Percentiles rank a stretch among this genome's conserved stretches.
phyloP scores from a whole-genome alignment of 2,797 vertebrate species.

The Dendrocincla fuliginosa region DNA sequence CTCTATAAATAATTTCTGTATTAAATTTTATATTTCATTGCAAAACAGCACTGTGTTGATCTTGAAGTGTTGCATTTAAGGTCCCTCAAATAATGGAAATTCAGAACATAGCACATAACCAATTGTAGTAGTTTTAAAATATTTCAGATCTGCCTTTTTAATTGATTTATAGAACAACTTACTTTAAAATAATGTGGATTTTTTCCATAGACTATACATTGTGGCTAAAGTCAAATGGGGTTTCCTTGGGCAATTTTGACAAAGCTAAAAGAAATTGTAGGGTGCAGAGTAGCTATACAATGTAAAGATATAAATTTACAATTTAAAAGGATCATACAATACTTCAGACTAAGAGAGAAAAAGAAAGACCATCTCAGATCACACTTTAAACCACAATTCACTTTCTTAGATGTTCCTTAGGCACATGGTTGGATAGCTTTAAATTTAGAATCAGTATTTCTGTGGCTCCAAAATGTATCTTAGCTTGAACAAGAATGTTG shows the following conservation, averaged over 20 bases:
- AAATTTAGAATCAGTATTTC: conserved; percentile 37
- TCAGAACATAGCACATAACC: conserved; percentile 34
- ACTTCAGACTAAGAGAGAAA: not conserved
- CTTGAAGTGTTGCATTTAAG: conserved; percentile 75
- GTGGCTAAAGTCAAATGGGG: not conserved
- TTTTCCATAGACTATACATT: not conserved
- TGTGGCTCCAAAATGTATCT: conserved; percentile 25
- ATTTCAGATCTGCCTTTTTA: conserved; percentile 41
- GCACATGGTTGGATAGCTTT: conserved; percentile 7
- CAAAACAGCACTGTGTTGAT: conserved; percentile 68
- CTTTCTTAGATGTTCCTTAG: not conserved
- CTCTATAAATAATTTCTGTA: conserved; percentile 66
- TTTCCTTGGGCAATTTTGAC: not conserved
- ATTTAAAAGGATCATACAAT: not conserved
- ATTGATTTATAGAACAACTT: conserved; percentile 20
- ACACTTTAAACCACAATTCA: not conserved
- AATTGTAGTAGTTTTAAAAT: conserved; percentile 50
- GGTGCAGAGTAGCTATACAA: not conserved
- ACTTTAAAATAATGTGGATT: conserved; percentile 27
- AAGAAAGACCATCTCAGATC: not conserved
- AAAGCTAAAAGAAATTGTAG: not conserved
- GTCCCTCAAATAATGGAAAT: conserved; percentile 60
- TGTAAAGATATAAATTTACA: not conserved
- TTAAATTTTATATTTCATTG: conserved; percentile 71
- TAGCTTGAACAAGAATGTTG: not conserved